Evolutionary conservation across 2,113 vertebrate genomes (phyloP), one percentile per base, ranked within the genome.

Genomic region (Phrynocephalus versicolor): DNA sequence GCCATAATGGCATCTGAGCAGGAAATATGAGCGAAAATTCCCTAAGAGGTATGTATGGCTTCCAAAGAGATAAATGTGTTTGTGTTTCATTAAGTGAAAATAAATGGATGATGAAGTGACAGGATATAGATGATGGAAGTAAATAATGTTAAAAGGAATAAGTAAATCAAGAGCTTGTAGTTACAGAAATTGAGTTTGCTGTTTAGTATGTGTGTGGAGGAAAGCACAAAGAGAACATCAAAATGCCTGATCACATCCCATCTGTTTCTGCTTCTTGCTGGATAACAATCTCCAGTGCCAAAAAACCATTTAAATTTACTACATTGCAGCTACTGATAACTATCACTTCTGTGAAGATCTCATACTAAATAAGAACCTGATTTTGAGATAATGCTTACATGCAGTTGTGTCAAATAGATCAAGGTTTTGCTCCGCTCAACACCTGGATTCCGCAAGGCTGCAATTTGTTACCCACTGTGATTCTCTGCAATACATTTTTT

Each of bases 261-360:
- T 94, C 85, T 92, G 93, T 90, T 87, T 91, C 77, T 88, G 76
- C 67, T 91, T 90, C 90, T 92, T 84, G 81, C 77, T 92, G 84
- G 92, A 84, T 89, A 93, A 93, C 57, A 90, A 81, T 91, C 84
- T 87, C 65, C 67, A 82, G 88, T 94, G 92, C 82, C 92, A 94
- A 91, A 93, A 92, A 90, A 90, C 88, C 69, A 89, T 88, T 93
- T 92, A 90, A 91, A 91, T 91, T 94, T 93, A 95, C 88, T 90
- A 93, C 90, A 91, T 85, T 72, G 81, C 12, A 91, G 75, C 83
- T 86, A 89, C 79, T 90, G 88, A 92, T 91, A 91, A 94, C 89
- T 84, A 93, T 70, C 81, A 85, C 83, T 88, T 90, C 86, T 55
- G 79, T 76, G 84, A 93, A 91, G 88, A 92, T 82, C 58, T 91